A percentile compares a stretch with the other conserved stretches of the same genome.
Conservation (phyloP, 2,797 vertebrate species). For the Sebastes dallii region DNA sequence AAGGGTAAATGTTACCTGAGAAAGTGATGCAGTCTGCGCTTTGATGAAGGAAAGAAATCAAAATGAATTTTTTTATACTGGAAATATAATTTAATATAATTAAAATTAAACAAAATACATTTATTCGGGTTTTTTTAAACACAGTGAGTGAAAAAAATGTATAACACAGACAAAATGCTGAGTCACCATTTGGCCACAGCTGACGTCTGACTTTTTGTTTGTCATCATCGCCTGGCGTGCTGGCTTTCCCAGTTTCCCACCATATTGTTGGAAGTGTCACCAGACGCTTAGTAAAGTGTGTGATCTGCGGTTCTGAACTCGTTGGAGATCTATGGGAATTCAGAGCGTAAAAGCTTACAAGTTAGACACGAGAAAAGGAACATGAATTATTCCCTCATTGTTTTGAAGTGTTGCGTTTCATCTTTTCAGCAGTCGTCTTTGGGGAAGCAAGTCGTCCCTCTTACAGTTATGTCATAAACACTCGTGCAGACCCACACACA, state of each 20-base stretch:
- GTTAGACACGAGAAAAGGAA: constrained; percentile 44
- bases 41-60: background rate
- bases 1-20: background rate
- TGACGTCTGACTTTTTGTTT: constrained; percentile 14
- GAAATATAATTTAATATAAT: background rate
- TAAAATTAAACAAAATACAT: background rate
- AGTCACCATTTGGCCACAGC: constrained; percentile 19
- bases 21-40: background rate
- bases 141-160: background rate
- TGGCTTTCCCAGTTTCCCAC: constrained; percentile 36
- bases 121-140: background rate
- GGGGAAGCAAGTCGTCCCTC: constrained; percentile 35
- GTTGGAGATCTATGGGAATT: constrained; percentile 48
- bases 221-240: background rate
- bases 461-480: constrained; percentile 39
- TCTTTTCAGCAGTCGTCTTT: constrained; percentile 38
- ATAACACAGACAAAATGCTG: constrained; percentile 10
- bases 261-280: constrained; percentile 49
- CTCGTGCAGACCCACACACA: constrained; percentile 7
- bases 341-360: constrained; percentile 35
- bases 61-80: too few relatives aligned
- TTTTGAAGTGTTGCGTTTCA: constrained; percentile 61
- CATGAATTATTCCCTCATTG: constrained; percentile 53
- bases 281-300: constrained; percentile 47
- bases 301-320: constrained; percentile 50